Evolutionary conservation across 1,140 invertebrate genomes (phyloP).

Genomic region (Ceratina australensis): DNA sequence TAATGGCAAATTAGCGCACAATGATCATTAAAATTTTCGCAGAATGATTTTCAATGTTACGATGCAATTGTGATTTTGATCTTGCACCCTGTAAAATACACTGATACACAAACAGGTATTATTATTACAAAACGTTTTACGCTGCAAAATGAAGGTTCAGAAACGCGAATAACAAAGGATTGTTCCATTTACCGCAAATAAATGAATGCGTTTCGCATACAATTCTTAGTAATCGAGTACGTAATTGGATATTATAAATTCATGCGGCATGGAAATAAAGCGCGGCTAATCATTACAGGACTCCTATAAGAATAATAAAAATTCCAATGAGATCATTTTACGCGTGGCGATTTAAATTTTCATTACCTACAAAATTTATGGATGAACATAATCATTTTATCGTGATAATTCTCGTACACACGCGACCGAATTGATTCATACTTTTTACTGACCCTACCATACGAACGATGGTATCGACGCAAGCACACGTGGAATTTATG

Average conservation of each 20-base stretch:
- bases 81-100: too few species aligned
- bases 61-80: too few species aligned
- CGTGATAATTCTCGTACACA: too few species aligned
- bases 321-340: neutral
- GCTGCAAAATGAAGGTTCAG: neutral
- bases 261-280: neutral
- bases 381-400: neutral
- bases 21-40: too few species aligned
- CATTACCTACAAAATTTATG: neutral
- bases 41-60: too few species aligned
- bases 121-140: neutral
- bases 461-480: too few species aligned
- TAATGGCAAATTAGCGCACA: too few species aligned
- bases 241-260: constrained; percentile 8
- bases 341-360: neutral
- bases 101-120: too few species aligned
- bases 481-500: too few species aligned
- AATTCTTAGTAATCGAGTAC: neutral
- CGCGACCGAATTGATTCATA: too few species aligned
- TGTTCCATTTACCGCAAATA: neutral
- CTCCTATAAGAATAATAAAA: neutral
- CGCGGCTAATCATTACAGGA: neutral
- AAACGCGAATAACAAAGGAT: constrained; percentile 11
- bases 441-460: too few species aligned
- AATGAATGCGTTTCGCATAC: neutral